These are phyloP conservation scores for Urocitellus parryii DNA, from an alignment of 2,113 vertebrate genomes.

Conservation along the genomic window DNA sequence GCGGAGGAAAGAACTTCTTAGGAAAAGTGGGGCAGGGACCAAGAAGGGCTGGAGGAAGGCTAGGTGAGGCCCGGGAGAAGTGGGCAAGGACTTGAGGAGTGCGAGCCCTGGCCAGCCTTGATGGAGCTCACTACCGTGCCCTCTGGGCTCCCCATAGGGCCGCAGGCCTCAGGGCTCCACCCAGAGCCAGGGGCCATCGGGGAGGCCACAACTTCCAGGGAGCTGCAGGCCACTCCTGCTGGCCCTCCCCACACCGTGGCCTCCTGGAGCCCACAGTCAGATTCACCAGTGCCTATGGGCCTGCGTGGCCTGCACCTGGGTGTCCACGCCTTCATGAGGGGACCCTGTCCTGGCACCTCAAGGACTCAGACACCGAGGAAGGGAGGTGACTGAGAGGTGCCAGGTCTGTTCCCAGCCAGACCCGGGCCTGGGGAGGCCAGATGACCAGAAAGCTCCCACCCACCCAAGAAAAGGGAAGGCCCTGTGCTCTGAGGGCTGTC, in stretches of 20 bases:
- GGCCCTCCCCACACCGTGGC: too few relatives aligned
- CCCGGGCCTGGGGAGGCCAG: too few relatives aligned
- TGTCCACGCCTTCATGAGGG: background rate
- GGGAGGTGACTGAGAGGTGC: too few relatives aligned
- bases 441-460: too few relatives aligned
- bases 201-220: background rate
- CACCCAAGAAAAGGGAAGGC: background rate
- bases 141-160: background rate
- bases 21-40: background rate
- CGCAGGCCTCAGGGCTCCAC: too few relatives aligned
- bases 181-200: too few relatives aligned
- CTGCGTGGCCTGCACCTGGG: background rate
- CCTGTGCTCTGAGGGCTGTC: fast-evolving
- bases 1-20: background rate
- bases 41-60: too few relatives aligned
- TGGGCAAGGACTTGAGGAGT: fast-evolving
- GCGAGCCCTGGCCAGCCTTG: fast-evolving
- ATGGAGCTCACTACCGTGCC: background rate
- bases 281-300: too few relatives aligned
- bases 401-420: background rate
- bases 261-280: too few relatives aligned
- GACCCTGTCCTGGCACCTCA: background rate
- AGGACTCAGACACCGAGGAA: background rate
- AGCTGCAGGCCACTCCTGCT: too few relatives aligned
- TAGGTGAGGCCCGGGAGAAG: background rate